Evolutionary conservation across 2,888 invertebrate species (phyloP).

Genomic region (Leptinotarsa rubiginosa): DNA sequence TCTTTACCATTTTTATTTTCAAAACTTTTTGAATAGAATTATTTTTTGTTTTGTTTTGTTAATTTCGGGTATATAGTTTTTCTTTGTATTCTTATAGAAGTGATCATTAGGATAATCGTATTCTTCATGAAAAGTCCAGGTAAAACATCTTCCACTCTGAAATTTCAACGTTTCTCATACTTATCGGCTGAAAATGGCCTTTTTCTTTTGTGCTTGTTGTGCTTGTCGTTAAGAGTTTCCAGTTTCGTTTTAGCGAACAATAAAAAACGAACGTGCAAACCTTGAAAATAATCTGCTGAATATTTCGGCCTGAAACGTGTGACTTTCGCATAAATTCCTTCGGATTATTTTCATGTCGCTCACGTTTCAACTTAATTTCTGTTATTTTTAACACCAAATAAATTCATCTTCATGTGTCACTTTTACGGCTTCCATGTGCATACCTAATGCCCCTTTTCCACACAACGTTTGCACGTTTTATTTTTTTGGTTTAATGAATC

Average conservation of each 20-base stretch:
- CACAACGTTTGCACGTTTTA: background rate
- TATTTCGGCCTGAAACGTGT: constrained; percentile 22
- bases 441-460: constrained; percentile 1
- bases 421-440: constrained; percentile 12
- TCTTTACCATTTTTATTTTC: no score
- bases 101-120: no score
- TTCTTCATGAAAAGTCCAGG: no score
- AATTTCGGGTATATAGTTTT: no score
- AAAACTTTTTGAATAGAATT: no score
- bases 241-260: constrained; percentile 23
- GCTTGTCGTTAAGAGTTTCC: background rate
- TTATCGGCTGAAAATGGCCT: background rate
- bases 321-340: constrained; percentile 22
- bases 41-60: no score
- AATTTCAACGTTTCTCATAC: background rate
- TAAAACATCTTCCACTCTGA: no score
- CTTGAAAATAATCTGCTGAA: constrained; percentile 26
- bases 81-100: no score
- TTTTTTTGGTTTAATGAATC: background rate
- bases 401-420: constrained; percentile 23
- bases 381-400: constrained; percentile 22
- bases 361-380: constrained; percentile 27
- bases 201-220: background rate
- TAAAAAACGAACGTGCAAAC: constrained; percentile 27
- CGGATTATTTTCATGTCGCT: constrained; percentile 21